Conservation (phyloP, 2,888 invertebrate genomes). For the Crossocerus cetratus region DNA sequence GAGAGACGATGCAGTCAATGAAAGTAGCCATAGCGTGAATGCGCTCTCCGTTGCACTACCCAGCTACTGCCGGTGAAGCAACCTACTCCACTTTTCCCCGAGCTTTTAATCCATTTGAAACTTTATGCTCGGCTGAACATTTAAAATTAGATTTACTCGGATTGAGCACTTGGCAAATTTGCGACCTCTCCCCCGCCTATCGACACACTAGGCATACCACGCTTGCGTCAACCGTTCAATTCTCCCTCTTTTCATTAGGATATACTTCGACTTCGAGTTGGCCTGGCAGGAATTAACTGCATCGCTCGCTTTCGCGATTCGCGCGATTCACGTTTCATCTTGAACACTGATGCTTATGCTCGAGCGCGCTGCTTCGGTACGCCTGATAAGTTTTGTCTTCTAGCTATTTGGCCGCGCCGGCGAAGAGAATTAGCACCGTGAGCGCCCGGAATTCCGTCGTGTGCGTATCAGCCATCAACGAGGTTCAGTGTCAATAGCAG, state of each 20-base stretch:
- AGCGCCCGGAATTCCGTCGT: constrained; percentile 15
- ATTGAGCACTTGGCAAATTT: not conserved
- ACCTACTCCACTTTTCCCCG: not conserved
- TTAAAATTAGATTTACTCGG: not conserved
- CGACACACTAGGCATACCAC: not conserved
- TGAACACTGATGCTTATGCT: not conserved
- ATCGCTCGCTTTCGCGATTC: not conserved
- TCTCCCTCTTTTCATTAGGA: not conserved
- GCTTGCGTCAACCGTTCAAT: not conserved
- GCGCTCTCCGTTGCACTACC: constrained; percentile 14
- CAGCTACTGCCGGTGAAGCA: not conserved
- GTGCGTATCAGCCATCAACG: constrained; percentile 28
- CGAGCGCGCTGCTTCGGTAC: not conserved
- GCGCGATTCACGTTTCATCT: not conserved
- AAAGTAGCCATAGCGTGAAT: constrained; percentile 16
- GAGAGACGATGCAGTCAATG: constrained; percentile 30
- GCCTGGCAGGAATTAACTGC: not conserved
- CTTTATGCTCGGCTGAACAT: not conserved
- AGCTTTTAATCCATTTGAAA: constrained; percentile 3
- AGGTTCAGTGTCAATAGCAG: constrained; percentile 37
- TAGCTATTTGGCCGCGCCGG: not conserved
- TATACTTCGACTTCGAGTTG: not conserved
- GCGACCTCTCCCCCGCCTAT: not conserved
- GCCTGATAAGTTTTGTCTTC: not conserved
- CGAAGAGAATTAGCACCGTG: not conserved